Base-by-base conservation (phyloP, 1,140 invertebrate genomes). In the Caenorhabditis tropicalis region DNA sequence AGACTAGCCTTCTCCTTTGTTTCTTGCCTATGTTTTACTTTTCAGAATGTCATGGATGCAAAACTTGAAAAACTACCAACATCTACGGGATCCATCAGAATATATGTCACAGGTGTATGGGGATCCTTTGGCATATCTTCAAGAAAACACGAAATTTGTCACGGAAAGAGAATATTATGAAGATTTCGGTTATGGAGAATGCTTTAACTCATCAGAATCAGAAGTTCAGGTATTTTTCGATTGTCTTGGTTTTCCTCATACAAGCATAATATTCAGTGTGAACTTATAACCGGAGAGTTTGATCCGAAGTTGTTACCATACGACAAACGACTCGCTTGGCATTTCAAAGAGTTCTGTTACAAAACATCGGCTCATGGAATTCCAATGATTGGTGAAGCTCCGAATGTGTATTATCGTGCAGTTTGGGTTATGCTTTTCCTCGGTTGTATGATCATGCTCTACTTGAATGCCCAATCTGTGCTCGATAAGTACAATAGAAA, bases 301-400 rank as follows among this genome's bases (percentile, higher is more conserved):
- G 86, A 87, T 49, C 86, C 86, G 3, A 87, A 87, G 46, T 48
- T 82, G 24, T 36, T 87, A n/a, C 86, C 86, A 19, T 87, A 85
- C 31, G 84, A 87, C 29, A 82, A 86, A 53, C 80, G 86, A 29
- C 53, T 87, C 2, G 83, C 84, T n/a, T 87, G 86, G 86, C 86
- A 87, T 27, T 86, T 87, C 31, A 51, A 79, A 65, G 86, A 89
- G 48, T 89, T 89, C 65, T 86, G 88, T 81, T 88, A 89, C 51
- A 89, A 88, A 82, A 89, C 88, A 4, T 89, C 88, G 10, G 85
- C 85, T 84, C 88, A 89, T 46, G 88, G 88, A 21, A 88, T 89
- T 53, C 88, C 88, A 15, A 89, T 89, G 88, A 81, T 89, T 24
- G 87, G 84, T 15, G 74, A 87, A 65, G 88, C 88, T 10, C 88